phyloP scores from a whole-genome alignment of 2,113 vertebrate genomes.

The Sphaerodactylus townsendi region DNA sequence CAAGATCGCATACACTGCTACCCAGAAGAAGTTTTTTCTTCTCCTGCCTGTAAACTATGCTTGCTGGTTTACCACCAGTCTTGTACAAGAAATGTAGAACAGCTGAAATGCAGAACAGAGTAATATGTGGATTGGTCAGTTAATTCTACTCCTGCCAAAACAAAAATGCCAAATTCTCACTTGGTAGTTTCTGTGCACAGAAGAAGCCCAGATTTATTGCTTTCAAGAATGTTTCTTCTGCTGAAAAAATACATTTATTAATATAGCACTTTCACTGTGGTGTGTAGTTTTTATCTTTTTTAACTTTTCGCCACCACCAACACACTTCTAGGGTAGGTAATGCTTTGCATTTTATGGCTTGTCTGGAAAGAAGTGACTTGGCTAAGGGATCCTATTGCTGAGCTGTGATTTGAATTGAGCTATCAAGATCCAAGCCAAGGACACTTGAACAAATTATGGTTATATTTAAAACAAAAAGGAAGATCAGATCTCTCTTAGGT shows the following conservation, averaged over 20 bases:
- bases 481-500: background rate
- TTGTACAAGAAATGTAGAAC: background rate
- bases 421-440: background rate
- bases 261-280: background rate
- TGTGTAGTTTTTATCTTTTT: background rate
- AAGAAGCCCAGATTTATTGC: background rate
- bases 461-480: no score
- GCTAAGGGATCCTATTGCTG: background rate
- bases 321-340: background rate
- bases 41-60: slow-evolving; percentile 5
- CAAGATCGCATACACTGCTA: no score
- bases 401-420: background rate
- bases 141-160: background rate
- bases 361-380: background rate
- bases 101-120: slow-evolving; percentile 22
- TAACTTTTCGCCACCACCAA: no score
- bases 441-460: background rate
- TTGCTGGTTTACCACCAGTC: background rate
- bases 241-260: background rate
- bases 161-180: slow-evolving; percentile 1
- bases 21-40: slow-evolving; percentile 1
- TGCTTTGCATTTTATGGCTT: background rate
- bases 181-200: background rate
- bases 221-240: background rate
- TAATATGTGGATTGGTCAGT: background rate